Evolutionary conservation across 2,797 vertebrate genomes (phyloP), one percentile per base, ranked within the genome.

Genomic region (Etheostoma perlongum): DNA sequence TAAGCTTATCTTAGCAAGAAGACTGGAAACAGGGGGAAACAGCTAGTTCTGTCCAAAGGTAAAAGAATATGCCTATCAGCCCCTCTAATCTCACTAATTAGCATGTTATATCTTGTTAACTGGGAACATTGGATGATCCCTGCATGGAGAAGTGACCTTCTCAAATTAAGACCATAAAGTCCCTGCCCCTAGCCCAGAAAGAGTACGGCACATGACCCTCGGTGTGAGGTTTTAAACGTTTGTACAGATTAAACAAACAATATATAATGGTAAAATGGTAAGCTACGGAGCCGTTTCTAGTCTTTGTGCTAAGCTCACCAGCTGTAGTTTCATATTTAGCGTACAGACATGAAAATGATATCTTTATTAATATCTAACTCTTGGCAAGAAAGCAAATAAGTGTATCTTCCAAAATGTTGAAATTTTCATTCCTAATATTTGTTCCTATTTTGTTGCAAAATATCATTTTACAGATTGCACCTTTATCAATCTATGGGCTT

Each of bases 391-490:
- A 57, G 16, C 2, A 23, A 63, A 42, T 8, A 40, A 42, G 16
- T n/a, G 1, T 7, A 30, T 66, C 0, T 61, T 6, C 72, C 13
- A 30, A 72, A 73, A 63, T 59, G n/a, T 21, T 25, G 2, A 49
- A 27, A 44, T 49, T 2, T 19, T 71, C 33, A 27, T 54, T 73
- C 10, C 36, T 23, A 18, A 4, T n/a, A 47, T 49, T 42, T 53
- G 6, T 47, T 46, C 10, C 19, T 44, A 23, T 79, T 70, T 70
- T 74, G 6, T 53, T 42, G 4, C 13, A 13, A 47, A 58, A 65
- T 27, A 23, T 60, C 14, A 7, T 40, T 79, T 79, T 84, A 90
- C 91, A 92, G 42, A 91, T 83, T 89, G 82, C 92, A 92, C 89
- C 85, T 85, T 90, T 81, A 16, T 60, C 19, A 21, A 23, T 71